Base-by-base conservation (phyloP, 2,113 vertebrate genomes). In the Ctenomys sociabilis region DNA sequence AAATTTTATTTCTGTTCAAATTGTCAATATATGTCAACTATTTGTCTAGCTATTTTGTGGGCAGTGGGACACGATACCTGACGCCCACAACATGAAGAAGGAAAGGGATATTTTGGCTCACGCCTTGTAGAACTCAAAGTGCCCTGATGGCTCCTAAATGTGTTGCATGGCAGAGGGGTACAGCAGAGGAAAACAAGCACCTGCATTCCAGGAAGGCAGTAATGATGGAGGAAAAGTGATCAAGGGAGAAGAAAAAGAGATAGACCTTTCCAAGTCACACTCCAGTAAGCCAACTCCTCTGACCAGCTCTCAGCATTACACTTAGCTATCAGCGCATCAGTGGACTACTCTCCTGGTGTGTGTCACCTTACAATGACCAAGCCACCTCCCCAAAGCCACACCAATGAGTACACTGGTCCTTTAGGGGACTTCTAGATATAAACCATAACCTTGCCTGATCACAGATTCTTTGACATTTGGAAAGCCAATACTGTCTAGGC, bases 1-100 rank as follows among this genome's bases (percentile, higher is more conserved):
- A 93, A 97, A 83, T 95, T 5, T 70, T 77, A 43, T 81, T 75
- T 10, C 49, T 84, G 3, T 22, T 63, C 1, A 85, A 80, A 92
- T 93, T 57, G 22, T 73, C 49, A 80, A 7, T 72, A 7, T 77
- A 30, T 77, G 43, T 45, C 5, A 0, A 45, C 22, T 73, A 24
- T 37, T 26, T 45, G 24, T 77, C 26, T 30, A 45, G 12, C 45
- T 75, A 45, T 2, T 75, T 14, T 77, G 40, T 16, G 3, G 43
- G 16, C 43, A 28, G 5, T 77, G 26, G 26, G 26, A 77, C 43
- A 30, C 6, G 30, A 45, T 45, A 17, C 73, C 26, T 30, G 12
- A 45, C 6, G 28, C 73, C 73, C 24, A 75, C 24, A 45, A 75
- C 5, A 30, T 77, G 12, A 77, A 45, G 40, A 28, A 30, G 26